phyloP scores from a whole-genome alignment of 2,113 vertebrate species.

The Redunca redunca region DNA sequence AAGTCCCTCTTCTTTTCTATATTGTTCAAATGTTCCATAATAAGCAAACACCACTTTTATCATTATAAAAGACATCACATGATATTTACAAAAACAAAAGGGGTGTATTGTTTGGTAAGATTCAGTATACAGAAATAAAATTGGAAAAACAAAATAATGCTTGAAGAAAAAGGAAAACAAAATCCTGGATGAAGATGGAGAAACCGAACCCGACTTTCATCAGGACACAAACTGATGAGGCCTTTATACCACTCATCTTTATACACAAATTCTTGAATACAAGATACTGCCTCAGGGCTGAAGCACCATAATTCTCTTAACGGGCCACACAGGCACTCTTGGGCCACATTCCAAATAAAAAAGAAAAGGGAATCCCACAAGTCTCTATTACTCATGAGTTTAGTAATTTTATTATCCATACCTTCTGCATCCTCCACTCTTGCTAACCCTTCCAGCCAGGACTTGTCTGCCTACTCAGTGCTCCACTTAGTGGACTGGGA shows the following conservation, averaged over 20 bases:
- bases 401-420: not conserved
- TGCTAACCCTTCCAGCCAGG: not conserved
- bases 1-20: not conserved
- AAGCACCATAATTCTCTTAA: not conserved
- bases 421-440: not conserved
- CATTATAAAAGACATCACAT: not conserved
- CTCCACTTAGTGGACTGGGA: not conserved
- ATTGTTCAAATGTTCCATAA: not conserved
- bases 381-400: not conserved
- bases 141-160: not conserved
- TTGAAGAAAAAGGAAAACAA: not conserved
- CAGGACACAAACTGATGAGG: not conserved
- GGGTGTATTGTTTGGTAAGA: not conserved
- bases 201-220: not conserved
- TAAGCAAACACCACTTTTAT: not conserved
- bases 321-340: not conserved
- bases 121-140: not conserved
- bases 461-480: not conserved
- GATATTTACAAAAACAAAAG: not conserved
- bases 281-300: not conserved
- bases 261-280: not conserved
- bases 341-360: not conserved
- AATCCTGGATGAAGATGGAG: not conserved
- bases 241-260: not conserved
- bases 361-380: not conserved